Conservation (phyloP, 2,797 vertebrate species). For the Paratrypauchen microcephalus region DNA sequence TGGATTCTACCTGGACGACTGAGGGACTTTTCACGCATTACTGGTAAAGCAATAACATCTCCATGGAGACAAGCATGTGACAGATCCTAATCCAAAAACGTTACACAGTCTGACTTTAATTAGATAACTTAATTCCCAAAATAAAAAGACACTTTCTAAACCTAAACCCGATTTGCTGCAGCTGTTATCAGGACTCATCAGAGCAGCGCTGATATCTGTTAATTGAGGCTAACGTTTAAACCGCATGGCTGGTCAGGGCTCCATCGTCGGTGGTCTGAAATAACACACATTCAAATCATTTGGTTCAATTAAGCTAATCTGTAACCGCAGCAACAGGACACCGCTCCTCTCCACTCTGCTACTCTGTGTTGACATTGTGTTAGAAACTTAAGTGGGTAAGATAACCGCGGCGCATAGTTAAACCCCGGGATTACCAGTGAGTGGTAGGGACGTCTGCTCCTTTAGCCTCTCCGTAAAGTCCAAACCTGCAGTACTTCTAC, state of each 20-base stretch:
- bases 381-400: conserved; percentile 40
- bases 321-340: conserved; percentile 28
- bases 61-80: too few relatives aligned
- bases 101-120: too few relatives aligned
- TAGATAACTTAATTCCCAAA: too few relatives aligned
- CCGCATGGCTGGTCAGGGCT: not conserved
- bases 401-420: conserved; percentile 52
- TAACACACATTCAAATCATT: conserved; percentile 38
- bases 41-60: too few relatives aligned
- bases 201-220: conserved; percentile 16
- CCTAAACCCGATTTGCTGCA: not conserved
- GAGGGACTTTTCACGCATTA: too few relatives aligned
- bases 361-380: conserved; percentile 56
- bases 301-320: conserved; percentile 46
- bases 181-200: conserved; percentile 5
- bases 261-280: conserved; percentile 24
- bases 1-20: too few relatives aligned
- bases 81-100: too few relatives aligned
- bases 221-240: conserved; percentile 17
- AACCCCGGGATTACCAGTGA: conserved; percentile 38
- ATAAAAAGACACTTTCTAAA: not conserved
- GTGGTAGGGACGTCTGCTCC: not conserved
- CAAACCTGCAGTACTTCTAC: too few relatives aligned
- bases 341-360: conserved; percentile 17
- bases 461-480: too few relatives aligned